phyloP scores from a whole-genome alignment of 2,888 invertebrate species.

The Ormyrus rosae region DNA sequence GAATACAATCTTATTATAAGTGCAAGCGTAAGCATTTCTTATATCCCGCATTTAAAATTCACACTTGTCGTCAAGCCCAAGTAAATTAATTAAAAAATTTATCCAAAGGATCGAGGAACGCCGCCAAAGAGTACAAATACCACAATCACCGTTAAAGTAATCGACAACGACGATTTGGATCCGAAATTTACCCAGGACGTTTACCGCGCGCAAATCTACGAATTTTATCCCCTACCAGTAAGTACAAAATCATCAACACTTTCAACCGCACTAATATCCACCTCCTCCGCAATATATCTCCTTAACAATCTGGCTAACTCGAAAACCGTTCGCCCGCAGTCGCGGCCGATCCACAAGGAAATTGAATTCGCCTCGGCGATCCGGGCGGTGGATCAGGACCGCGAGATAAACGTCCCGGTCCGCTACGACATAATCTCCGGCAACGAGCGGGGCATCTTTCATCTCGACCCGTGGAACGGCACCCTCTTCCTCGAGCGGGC shows the following conservation, averaged over 20 bases:
- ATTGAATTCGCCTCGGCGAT: conserved; percentile 85
- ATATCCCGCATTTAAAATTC: too few species aligned
- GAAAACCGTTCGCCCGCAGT: background rate
- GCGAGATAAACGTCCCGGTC: conserved; percentile 84
- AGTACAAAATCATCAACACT: conserved; percentile 67
- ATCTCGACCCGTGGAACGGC: conserved; percentile 85
- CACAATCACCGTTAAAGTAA: conserved; percentile 83
- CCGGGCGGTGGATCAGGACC: conserved; percentile 87
- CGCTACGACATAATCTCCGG: conserved; percentile 89
- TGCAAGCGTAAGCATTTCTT: conserved; percentile 81
- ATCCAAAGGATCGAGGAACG: conserved; percentile 86
- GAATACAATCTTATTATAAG: conserved; percentile 85
- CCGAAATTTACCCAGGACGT: conserved; percentile 89
- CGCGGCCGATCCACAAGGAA: conserved; percentile 81
- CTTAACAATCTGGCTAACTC: too few species aligned
- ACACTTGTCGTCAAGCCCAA: background rate
- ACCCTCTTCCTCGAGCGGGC: conserved; percentile 87
- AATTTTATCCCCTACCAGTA: conserved; percentile 88
- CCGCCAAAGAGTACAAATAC: conserved; percentile 86
- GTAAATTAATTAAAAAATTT: background rate
- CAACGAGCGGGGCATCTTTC: conserved; percentile 86
- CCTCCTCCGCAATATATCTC: too few species aligned
- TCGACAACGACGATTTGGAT: conserved; percentile 88
- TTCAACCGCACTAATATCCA: too few species aligned
- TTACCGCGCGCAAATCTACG: conserved; percentile 88